A percentile compares a stretch with the other conserved stretches of the same genome.
phyloP scores from a whole-genome alignment of 1,140 invertebrate species.

The Eulimnadia texana region DNA sequence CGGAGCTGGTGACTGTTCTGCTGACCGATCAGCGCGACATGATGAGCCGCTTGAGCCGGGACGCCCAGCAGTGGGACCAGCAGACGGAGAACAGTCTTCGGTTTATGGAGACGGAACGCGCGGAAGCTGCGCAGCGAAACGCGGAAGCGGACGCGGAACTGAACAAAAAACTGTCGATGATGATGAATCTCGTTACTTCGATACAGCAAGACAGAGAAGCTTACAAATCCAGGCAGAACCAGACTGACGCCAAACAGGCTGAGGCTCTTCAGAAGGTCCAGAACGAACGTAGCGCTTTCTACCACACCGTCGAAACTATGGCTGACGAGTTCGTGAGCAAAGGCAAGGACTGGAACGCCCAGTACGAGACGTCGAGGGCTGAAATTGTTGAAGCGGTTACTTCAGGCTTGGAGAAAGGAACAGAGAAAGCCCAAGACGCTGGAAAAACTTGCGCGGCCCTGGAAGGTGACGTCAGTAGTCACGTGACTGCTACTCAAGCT shows the following conservation, averaged over 20 bases:
- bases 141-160: neutral
- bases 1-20: constrained; percentile 9
- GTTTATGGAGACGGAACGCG: neutral
- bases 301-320: constrained; percentile 9
- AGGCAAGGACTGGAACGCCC: constrained; percentile 1
- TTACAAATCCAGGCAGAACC: neutral
- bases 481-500: constrained; percentile 17
- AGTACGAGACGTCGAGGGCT: neutral
- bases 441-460: constrained; percentile 16
- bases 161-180: constrained; percentile 2
- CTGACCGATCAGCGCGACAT: constrained; percentile 12
- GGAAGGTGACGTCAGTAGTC: constrained; percentile 20
- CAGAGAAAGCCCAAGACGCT: neutral
- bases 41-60: constrained; percentile 8
- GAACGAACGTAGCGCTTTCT: constrained; percentile 1
- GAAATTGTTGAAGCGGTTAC: neutral
- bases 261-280: neutral
- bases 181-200: constrained; percentile 5
- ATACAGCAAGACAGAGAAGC: constrained; percentile 2
- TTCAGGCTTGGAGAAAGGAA: neutral
- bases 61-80: constrained; percentile 5
- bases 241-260: neutral
- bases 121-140: neutral
- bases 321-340: constrained; percentile 7
- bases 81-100: neutral